Evolutionary conservation across 1,140 invertebrate species (phyloP), one percentile per base, ranked within the genome.

Genomic region (Brachionus sp.): DNA sequence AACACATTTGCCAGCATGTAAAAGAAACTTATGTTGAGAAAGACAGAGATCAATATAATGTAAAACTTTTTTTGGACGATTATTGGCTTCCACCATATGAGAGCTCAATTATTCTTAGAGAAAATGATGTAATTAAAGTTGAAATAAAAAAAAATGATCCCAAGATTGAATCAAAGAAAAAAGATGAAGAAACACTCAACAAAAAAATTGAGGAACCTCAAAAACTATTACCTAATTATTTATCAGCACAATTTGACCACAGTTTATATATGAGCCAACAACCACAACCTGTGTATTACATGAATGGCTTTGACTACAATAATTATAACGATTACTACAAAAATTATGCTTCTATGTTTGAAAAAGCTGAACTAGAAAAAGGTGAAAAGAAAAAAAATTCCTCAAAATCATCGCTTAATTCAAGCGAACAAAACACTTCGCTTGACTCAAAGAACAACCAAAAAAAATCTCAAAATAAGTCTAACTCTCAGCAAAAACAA

Each of bases 1-100:
- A 80, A 12, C 77, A 80, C 13, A 80, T 80, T 19, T 33, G 25
- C 19, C 23, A 80, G 29, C 77, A 80, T 35, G 16, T 80, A 12
- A 37, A 66, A 37, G 46, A 42, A 35, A 80, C 4, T 3, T 80
- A 66, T 62, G 2, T 42, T 9, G 10, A 57, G 7, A 23, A 66
- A 9, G 4, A 80, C 10, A 62, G 13, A 57, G 50, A 80, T 4
- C 16, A 66, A 35, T 62, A 29, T 19, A 12, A 0, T 35, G 35
- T 80, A 12, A 57, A 66, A 7, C 50, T 80, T 13, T 80, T 35
- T 35, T 44, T 80, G 33, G 77, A 80, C 35, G 77, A 80, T 23
- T 80, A 33, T 66, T 80, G 77, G 77, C 33, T 80, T 39, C 77
- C 77, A 13, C 50, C 77, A 23, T 12, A 80, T 16, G 77, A 80